Evolutionary conservation across 2,113 vertebrate genomes (phyloP).

Genomic region (Phalacrocorax brasilianus): DNA sequence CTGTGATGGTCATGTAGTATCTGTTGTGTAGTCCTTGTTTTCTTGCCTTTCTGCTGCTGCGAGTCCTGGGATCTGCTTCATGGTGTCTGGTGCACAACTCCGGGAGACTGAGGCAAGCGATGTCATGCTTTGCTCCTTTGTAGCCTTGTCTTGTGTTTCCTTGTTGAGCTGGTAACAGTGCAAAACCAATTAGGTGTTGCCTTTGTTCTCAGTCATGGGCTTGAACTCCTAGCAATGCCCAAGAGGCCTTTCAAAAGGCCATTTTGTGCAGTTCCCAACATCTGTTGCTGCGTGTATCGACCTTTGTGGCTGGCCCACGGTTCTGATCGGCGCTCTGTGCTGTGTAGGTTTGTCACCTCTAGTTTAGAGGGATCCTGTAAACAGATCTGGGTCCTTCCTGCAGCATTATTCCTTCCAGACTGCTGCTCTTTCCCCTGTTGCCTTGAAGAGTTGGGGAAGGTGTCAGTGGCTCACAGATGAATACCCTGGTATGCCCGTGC

Average conservation of each 20-base stretch:
- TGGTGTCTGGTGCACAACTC: not conserved
- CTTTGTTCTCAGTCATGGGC: not conserved
- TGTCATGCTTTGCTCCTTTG: not conserved
- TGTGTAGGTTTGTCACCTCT: not conserved
- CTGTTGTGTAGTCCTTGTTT: not conserved
- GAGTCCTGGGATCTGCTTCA: not conserved
- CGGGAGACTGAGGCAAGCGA: not conserved
- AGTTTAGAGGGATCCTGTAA: not conserved
- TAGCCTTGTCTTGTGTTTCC: not conserved
- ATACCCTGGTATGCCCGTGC: accelerated
- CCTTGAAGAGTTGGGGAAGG: not conserved
- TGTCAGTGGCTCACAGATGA: not conserved
- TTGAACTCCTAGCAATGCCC: not conserved
- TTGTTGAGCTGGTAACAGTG: not conserved
- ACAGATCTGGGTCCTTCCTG: not conserved
- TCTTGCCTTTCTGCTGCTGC: not conserved
- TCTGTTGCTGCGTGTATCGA: not conserved
- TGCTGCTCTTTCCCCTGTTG: not conserved
- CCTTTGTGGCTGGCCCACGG: not conserved
- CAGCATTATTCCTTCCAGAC: not conserved
- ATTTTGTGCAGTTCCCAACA: not conserved
- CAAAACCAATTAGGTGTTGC: not conserved
- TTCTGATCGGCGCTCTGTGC: accelerated
- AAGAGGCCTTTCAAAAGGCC: not conserved
- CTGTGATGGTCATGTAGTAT: not conserved